These are phyloP conservation scores for Girardia tigrina DNA, from an alignment of 2,888 invertebrate species.

Conservation along the genomic window DNA sequence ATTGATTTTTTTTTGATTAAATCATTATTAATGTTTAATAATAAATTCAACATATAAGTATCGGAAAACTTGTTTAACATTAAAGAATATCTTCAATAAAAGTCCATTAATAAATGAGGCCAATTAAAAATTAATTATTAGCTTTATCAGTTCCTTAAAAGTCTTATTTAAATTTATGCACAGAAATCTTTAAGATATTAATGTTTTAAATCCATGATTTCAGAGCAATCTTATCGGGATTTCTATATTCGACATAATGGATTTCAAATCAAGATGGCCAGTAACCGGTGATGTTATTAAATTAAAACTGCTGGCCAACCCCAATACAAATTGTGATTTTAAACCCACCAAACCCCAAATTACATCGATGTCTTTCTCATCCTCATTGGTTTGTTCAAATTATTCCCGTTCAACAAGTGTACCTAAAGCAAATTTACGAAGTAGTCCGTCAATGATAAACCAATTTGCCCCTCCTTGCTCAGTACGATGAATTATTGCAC, in stretches of 20 bases:
- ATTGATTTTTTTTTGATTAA: too few species aligned
- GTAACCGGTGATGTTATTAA: not conserved
- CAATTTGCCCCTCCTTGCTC: slow-evolving; percentile 1
- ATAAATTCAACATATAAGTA: too few species aligned
- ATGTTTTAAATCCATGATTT: too few species aligned
- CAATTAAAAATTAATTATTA: too few species aligned
- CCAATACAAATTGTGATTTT: not conserved
- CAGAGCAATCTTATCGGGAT: slow-evolving; percentile 15
- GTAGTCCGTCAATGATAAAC: not conserved
- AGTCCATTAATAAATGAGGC: too few species aligned
- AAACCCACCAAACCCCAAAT: not conserved
- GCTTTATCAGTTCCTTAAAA: too few species aligned
- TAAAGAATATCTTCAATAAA: too few species aligned
- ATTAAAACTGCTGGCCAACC: not conserved
- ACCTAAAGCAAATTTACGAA: not conserved
- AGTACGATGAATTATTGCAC: too few species aligned
- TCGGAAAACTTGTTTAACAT: too few species aligned
- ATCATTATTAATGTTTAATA: too few species aligned
- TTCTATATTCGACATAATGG: not conserved
- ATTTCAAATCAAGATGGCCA: slow-evolving; percentile 23
- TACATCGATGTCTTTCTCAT: not conserved
- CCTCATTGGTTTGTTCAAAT: not conserved
- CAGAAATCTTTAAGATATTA: too few species aligned
- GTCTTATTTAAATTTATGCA: too few species aligned
- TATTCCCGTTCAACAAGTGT: slow-evolving; percentile 8